phyloP scores from a whole-genome alignment of 2,888 invertebrate species.

The Drosophila algonquin region DNA sequence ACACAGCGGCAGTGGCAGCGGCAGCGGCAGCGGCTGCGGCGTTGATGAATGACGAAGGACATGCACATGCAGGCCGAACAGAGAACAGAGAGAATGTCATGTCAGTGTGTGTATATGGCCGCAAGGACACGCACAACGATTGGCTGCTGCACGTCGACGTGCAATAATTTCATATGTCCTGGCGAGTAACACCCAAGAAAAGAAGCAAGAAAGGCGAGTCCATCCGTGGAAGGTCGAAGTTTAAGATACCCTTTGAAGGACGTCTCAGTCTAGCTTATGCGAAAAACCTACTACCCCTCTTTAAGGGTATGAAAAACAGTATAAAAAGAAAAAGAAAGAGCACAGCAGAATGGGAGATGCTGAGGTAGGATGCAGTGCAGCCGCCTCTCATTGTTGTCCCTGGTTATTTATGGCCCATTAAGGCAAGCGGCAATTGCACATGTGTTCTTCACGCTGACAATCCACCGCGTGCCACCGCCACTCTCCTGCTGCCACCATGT shows the following conservation, averaged over 20 bases:
- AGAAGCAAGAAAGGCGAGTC: constrained; percentile 13
- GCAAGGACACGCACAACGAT: constrained; percentile 66
- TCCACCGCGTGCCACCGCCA: constrained; percentile 2
- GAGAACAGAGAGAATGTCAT: background rate
- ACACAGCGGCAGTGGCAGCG: constrained; percentile 1
- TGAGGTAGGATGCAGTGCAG: constrained; percentile 60
- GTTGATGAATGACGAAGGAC: constrained; percentile 77
- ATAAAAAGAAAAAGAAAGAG: constrained; percentile 24
- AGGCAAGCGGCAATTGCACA: constrained; percentile 77
- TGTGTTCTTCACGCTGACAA: constrained; percentile 73
- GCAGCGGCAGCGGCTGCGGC: constrained; percentile 8
- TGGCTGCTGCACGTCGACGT: constrained; percentile 77
- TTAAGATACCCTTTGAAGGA: background rate
- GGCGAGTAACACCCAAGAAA: constrained; percentile 27
- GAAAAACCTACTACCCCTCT: background rate
- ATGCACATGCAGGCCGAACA: constrained; percentile 46
- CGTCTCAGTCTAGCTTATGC: background rate
- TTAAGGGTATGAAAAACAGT: constrained; percentile 9
- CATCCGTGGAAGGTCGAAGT: background rate
- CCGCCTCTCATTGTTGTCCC: constrained; percentile 78
- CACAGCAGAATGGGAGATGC: constrained; percentile 4
- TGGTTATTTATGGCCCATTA: constrained; percentile 81
- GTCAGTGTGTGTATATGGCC: constrained; percentile 6
- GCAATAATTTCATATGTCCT: constrained; percentile 73
- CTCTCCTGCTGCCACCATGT: constrained; percentile 15